Evolutionary conservation across 2,113 vertebrate genomes (phyloP), one percentile per base, ranked within the genome.

Genomic region (Ammodytes marinus): DNA sequence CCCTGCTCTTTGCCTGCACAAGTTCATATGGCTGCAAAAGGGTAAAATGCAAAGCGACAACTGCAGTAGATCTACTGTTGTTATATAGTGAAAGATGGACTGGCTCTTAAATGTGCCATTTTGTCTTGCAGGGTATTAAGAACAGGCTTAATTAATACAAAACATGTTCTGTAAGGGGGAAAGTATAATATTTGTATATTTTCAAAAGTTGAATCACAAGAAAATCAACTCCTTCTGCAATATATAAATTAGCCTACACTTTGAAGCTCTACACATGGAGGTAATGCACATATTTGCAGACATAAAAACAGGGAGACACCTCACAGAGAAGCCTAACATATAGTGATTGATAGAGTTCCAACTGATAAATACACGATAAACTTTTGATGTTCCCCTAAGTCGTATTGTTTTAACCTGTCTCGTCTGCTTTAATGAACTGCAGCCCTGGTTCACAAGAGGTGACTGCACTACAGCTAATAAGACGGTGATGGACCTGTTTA

Each of bases 401-500:
- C 19, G 40, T n/a, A 3, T 14, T 60, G 14, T 55, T 45, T 45
- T 50, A 9, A 65, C 59, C 46, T 73, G 46, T 78, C 59, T 76
- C 69, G 10, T 57, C 42, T 58, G 74, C 79, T 45, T 69, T 67
- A 73, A 85, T 69, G n/a, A 81, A 88, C 2, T 81, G 42, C 71
- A 74, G 9, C 45, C 65, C 46, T 42, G 59, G 71, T 60, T 79
- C 53, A n/a, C 8, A 35, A 57, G 76, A 82, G 77, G 81, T 83
- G 79, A 80, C 76, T 77, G 45, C 54, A 74, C 64, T 40, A 0
- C 53, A 73, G n/a, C 68, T 88, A 82, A 88, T 84, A 57, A 19
- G 54, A 73, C 79, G 67, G 52, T 86, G 83, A 89, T 88, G 64
- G 69, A 74, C 81, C 57, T 90, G 76, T 89, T 87, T 70, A 83